Percentiles rank a stretch among this genome's conserved stretches.
Conservation (phyloP, 2,797 vertebrate genomes). For the Potorous gilbertii region DNA sequence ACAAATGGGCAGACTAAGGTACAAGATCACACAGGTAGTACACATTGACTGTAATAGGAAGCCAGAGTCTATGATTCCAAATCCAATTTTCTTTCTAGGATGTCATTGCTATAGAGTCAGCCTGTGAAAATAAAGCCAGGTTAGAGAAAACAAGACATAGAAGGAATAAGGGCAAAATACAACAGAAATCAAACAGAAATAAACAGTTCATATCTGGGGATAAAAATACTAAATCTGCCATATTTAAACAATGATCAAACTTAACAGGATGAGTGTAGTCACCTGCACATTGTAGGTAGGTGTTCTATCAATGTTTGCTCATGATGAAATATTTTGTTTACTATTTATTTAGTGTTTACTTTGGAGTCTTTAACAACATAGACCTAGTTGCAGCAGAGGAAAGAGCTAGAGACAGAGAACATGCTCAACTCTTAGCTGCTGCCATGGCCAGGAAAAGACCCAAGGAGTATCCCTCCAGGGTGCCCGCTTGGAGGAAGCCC, state of each 20-base stretch:
- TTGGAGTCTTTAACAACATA: too few species aligned
- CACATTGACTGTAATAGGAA: neutral
- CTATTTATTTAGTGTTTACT: too few species aligned
- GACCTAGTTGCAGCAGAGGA: too few species aligned
- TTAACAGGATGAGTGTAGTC: neutral
- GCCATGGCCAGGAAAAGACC: too few species aligned
- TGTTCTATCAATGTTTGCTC: too few species aligned
- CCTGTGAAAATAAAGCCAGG: neutral
- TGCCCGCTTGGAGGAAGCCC: too few species aligned
- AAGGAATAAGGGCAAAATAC: neutral
- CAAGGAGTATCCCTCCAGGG: too few species aligned
- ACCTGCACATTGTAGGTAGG: neutral
- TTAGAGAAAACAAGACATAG: neutral
- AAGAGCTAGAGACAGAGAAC: too few species aligned
- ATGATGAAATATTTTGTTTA: too few species aligned
- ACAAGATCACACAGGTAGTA: neutral
- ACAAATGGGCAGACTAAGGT: neutral
- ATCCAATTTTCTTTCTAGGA: neutral
- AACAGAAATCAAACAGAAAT: neutral
- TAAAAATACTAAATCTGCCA: neutral
- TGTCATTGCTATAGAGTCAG: neutral
- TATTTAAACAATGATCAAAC: neutral
- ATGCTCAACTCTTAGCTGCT: too few species aligned
- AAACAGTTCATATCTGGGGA: neutral
- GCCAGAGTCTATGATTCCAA: neutral